Conservation (phyloP, 2,113 vertebrate species). For the Balaeniceps rex region DNA sequence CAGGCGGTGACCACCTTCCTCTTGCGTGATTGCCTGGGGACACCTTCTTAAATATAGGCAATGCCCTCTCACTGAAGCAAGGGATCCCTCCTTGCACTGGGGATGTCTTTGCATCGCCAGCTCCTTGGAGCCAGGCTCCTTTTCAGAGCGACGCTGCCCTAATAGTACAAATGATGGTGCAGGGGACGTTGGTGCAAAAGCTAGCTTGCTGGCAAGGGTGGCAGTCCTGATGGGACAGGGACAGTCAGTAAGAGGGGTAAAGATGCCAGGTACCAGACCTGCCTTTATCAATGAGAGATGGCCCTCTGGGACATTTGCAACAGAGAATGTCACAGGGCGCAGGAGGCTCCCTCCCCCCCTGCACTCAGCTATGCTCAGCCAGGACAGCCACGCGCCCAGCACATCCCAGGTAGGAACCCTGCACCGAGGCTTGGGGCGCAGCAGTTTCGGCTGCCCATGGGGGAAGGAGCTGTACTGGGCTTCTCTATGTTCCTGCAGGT, state of each 20-base stretch:
- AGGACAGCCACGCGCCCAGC: neutral
- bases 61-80: neutral
- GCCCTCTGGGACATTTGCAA: neutral
- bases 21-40: neutral
- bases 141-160: neutral
- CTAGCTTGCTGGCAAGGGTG: neutral
- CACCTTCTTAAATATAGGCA: neutral
- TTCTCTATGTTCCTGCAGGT: neutral
- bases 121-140: neutral
- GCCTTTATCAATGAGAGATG: neutral
- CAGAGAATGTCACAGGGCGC: accelerated
- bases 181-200: neutral
- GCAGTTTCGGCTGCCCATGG: neutral
- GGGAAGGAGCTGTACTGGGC: neutral
- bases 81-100: neutral
- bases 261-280: neutral
- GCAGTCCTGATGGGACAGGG: neutral
- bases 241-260: neutral
- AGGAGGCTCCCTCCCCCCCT: neutral
- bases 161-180: neutral
- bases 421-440: neutral
- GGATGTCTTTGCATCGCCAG: neutral
- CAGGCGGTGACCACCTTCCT: neutral
- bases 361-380: neutral
- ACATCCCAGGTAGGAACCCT: neutral